These are phyloP conservation scores for Scylla paramamosain DNA, from an alignment of 1,140 invertebrate species.

Conservation along the genomic window DNA sequence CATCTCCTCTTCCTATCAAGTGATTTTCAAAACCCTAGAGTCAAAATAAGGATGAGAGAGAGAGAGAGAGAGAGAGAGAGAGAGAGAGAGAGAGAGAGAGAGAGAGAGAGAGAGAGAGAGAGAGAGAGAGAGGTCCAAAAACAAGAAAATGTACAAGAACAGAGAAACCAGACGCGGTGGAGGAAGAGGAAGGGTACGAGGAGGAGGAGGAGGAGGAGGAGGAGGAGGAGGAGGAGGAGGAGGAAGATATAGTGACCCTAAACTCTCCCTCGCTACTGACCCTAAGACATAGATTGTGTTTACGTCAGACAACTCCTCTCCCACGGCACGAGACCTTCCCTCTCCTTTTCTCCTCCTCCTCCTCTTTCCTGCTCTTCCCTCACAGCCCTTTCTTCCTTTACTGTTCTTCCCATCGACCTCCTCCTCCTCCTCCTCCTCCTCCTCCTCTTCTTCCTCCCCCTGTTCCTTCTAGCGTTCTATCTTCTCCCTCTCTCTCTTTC, in stretches of 20 bases:
- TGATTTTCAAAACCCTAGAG: neutral
- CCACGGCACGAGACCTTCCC: neutral
- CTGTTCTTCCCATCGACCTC: neutral
- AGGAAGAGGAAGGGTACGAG: neutral
- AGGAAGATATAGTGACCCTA: conserved; percentile 34
- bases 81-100: neutral
- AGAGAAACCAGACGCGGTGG: neutral
- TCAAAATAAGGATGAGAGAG: conserved; percentile 34
- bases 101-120: conserved; percentile 44
- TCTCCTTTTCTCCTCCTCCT: neutral
- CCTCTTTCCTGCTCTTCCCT: neutral
- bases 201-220: neutral
- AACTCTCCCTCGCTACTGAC: conserved; percentile 11
- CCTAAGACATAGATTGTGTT: conserved; percentile 23
- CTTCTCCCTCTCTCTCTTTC: neutral
- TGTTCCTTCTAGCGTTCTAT: neutral
- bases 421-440: too few species aligned
- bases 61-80: conserved; percentile 55
- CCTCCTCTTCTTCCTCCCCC: neutral
- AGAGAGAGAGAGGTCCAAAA: neutral
- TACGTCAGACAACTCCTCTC: conserved; percentile 15
- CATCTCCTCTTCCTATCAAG: neutral
- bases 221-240: neutral
- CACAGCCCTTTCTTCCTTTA: neutral
- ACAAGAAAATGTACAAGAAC: neutral